Conservation (phyloP, 2,797 vertebrate species). For the Alca torda region DNA sequence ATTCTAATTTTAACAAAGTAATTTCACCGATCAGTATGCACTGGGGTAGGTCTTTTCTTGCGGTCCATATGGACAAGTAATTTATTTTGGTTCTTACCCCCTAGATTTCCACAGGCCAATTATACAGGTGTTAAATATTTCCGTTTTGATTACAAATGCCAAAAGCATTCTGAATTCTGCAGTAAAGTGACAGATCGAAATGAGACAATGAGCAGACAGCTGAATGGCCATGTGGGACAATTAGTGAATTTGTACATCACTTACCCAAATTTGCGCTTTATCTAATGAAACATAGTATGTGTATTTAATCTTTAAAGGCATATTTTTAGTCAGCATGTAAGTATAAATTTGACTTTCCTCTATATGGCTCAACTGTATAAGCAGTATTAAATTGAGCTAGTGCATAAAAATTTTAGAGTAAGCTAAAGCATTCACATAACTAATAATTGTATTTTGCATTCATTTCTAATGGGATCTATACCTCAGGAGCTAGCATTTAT, state of each 20-base stretch:
- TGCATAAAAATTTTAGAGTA: background rate
- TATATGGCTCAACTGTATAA: background rate
- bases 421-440: background rate
- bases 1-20: background rate
- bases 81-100: background rate
- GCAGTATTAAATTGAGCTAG: background rate
- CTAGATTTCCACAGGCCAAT: background rate
- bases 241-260: background rate
- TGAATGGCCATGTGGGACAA: background rate
- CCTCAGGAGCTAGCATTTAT: background rate
- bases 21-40: background rate
- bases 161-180: background rate
- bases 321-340: background rate
- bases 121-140: background rate
- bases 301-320: background rate
- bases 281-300: background rate
- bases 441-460: background rate
- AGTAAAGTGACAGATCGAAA: background rate
- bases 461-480: background rate
- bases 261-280: background rate
- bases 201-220: background rate
- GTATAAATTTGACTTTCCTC: background rate
- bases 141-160: constrained; percentile 8
- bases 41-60: background rate
- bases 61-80: background rate